Conservation (phyloP, 2,113 vertebrate genomes). For the Salvator merianae region DNA sequence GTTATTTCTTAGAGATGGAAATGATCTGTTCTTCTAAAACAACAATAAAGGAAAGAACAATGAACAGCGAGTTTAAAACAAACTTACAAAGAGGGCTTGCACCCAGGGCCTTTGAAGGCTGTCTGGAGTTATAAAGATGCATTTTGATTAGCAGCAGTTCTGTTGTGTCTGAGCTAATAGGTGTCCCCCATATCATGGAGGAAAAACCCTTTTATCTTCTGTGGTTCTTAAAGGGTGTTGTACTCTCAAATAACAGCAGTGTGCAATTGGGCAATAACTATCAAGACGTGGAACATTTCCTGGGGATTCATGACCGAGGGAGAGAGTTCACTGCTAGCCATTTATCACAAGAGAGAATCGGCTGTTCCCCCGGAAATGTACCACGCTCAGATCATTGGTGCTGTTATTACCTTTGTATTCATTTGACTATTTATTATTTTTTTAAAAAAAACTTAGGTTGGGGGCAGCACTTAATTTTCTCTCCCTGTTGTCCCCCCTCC, state of each 20-base stretch:
- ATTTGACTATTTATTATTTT: constrained; percentile 64
- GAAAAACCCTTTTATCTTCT: constrained; percentile 61
- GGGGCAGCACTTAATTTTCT: constrained; percentile 37
- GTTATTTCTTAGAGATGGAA: constrained; percentile 35
- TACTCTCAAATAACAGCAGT: constrained; percentile 63
- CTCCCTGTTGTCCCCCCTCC: constrained; percentile 35
- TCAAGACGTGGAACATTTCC: constrained; percentile 46
- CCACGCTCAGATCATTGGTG: constrained; percentile 54
- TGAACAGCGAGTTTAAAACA: constrained; percentile 35
- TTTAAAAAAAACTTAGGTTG: constrained; percentile 1
- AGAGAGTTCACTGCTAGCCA: constrained; percentile 60
- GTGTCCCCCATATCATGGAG: constrained; percentile 46
- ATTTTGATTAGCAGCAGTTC: constrained; percentile 45
- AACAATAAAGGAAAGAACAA: not conserved
- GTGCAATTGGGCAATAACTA: constrained; percentile 56
- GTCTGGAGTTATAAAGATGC: not conserved
- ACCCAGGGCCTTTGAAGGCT: not conserved
- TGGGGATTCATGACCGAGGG: constrained; percentile 60
- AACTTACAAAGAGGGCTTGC: constrained; percentile 32
- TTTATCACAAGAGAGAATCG: constrained; percentile 56
- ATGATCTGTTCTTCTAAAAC: constrained; percentile 17
- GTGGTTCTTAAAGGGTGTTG: constrained; percentile 54
- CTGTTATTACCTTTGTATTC: constrained; percentile 56
- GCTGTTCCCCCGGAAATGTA: constrained; percentile 54
- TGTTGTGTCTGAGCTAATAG: constrained; percentile 60